Conservation (phyloP, 2,113 vertebrate species). For the Elachura formosa region DNA sequence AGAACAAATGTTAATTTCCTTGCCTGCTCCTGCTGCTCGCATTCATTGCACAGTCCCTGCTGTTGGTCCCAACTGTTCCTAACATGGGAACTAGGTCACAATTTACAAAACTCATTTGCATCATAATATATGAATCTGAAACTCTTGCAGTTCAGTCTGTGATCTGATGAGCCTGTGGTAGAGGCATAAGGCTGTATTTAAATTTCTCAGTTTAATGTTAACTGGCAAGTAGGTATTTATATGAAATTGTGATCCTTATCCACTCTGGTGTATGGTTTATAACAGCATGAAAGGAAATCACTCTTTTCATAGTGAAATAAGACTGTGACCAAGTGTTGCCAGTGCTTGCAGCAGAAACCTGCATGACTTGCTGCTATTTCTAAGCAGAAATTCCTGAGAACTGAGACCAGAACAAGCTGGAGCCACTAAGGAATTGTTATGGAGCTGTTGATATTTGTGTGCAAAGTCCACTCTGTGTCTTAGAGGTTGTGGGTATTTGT, state of each 20-base stretch:
- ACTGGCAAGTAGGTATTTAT: not conserved
- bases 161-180: not conserved
- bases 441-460: not conserved
- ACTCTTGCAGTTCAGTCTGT: not conserved
- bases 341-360: not conserved
- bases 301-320: not conserved
- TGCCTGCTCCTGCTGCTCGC: not conserved
- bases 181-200: not conserved
- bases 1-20: conserved; percentile 33
- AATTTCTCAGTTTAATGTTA: not conserved
- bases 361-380: not conserved
- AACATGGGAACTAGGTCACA: conserved; percentile 70
- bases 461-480: not conserved
- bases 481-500: not conserved
- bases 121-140: conserved; percentile 46
- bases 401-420: not conserved
- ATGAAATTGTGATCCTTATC: not conserved
- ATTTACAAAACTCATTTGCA: conserved; percentile 67
- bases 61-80: conserved; percentile 39
- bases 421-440: not conserved
- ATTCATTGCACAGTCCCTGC: not conserved
- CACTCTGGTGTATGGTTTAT: not conserved
- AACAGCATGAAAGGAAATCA: not conserved
- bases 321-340: not conserved
- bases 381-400: not conserved